These are phyloP conservation scores for Anastrepha obliqua DNA, from an alignment of 1,140 invertebrate genomes.

Conservation along the genomic window DNA sequence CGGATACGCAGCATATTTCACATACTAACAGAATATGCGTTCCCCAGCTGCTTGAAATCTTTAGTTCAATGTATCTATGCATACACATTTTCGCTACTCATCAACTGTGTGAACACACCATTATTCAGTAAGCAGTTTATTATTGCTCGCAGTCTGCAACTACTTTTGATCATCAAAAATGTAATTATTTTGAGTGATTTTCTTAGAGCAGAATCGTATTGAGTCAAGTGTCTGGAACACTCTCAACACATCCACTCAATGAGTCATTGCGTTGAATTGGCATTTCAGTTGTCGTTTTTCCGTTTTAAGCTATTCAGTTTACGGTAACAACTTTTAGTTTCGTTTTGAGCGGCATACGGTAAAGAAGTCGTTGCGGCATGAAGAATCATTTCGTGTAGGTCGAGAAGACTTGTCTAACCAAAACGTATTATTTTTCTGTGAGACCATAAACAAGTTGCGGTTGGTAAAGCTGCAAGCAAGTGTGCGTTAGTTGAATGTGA, in stretches of 20 bases:
- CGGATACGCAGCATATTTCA: no score
- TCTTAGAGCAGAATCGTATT: no score
- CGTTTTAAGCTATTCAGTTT: neutral
- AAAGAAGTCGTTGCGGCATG: neutral
- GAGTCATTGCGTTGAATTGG: neutral
- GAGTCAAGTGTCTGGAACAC: neutral
- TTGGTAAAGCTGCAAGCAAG: neutral
- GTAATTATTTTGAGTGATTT: no score
- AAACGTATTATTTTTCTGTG: neutral
- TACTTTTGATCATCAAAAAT: no score
- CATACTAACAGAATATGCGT: no score
- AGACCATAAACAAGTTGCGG: neutral
- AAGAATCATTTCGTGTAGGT: neutral
- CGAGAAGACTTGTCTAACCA: neutral
- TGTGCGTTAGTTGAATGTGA: neutral
- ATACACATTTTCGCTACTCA: no score
- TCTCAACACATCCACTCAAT: neutral
- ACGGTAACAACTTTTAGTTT: slow-evolving; percentile 68
- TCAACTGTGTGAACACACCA: no score
- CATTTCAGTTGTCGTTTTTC: neutral
- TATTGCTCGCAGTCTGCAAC: no score
- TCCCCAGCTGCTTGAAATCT: no score
- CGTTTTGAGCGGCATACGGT: slow-evolving; percentile 62
- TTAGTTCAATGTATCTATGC: no score
- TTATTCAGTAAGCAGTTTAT: no score